Base-by-base conservation (phyloP, 2,888 invertebrate species). In the Suillia variegata region DNA sequence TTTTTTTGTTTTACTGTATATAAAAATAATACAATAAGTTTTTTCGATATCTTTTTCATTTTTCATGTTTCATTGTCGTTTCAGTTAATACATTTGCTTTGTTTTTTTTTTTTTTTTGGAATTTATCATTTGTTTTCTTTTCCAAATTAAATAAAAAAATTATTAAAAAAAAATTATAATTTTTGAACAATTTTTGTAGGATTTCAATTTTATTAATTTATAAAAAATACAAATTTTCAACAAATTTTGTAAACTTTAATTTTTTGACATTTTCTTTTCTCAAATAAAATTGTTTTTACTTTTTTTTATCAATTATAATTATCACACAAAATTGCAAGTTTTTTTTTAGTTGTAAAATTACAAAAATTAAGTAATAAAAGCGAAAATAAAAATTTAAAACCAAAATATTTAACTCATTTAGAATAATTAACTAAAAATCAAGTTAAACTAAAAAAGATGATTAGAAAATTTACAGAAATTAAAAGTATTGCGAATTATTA, bases 261-360 rank as follows among this genome's bases (percentile, higher is more conserved):
- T 49, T 56, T 34, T 38, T 52, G n/a, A n/a, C n/a, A n/a, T 54
- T 50, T 55, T 56, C 42, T 54, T 33, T 50, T 61, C 54, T 62
- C 56, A 53, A 60, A 52, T 51, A 49, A 58, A 54, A 20, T 34
- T 48, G 15, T 56, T 48, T 53, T 45, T 55, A 58, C 62, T 48
- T 47, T 54, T 59, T 58, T 42, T 61, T 58, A 20, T 58, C 52
- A 15, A 50, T 56, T 61, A 58, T 63, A 74, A 73, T 78, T 79
- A 80, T 79, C 80, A 79, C 80, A 79, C 77, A 78, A 76, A 76
- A 79, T 80, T 80, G 79, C 79, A 80, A 77, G 70, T 72, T 73
- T 71, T 13, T 17, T 34, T 49, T 33, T 17, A 17, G 13, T 38
- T 38, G 31, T 31, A 8, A 8, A 31, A 6, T 8, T 72, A 62